Evolutionary conservation across 1,140 invertebrate species (phyloP).

Genomic region (Drosophila guanche): DNA sequence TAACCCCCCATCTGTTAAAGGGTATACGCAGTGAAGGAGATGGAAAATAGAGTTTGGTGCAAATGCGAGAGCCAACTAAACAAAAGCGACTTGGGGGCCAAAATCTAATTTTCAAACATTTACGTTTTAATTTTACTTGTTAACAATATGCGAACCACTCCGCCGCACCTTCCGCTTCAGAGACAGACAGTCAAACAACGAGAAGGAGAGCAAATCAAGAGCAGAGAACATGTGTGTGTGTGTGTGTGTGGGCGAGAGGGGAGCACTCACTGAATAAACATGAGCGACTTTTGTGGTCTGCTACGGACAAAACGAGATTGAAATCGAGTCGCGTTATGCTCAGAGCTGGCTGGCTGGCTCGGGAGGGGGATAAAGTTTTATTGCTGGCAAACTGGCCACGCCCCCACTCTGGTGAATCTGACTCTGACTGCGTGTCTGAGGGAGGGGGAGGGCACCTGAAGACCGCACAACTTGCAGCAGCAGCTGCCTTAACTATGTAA

Average conservation of each 20-base stretch:
- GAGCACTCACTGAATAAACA: conserved; percentile 58
- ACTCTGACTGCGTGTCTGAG: not conserved
- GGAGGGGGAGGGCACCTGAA: conserved; percentile 15
- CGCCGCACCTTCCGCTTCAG: not conserved
- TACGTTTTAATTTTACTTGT: conserved; percentile 81
- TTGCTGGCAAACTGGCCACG: conserved; percentile 6
- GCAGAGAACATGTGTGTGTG: no score
- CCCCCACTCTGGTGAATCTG: no score
- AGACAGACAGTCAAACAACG: not conserved
- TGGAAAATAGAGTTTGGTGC: conserved; percentile 1
- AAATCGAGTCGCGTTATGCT: conserved; percentile 63
- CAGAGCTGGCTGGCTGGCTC: conserved; percentile 6
- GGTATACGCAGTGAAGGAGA: not conserved
- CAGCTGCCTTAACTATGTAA: conserved; percentile 55
- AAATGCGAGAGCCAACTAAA: conserved; percentile 47
- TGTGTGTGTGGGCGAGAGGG: not conserved
- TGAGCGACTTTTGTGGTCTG: conserved; percentile 53
- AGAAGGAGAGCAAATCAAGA: not conserved
- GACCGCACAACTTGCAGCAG: conserved; percentile 20
- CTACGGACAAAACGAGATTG: conserved; percentile 41
- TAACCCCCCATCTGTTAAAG: no score
- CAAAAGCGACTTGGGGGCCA: conserved; percentile 63
- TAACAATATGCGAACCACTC: conserved; percentile 60
- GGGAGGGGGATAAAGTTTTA: conserved; percentile 21
- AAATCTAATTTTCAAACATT: conserved; percentile 83